phyloP scores from a whole-genome alignment of 2,113 vertebrate species.

The Ancistrus triradiatus region DNA sequence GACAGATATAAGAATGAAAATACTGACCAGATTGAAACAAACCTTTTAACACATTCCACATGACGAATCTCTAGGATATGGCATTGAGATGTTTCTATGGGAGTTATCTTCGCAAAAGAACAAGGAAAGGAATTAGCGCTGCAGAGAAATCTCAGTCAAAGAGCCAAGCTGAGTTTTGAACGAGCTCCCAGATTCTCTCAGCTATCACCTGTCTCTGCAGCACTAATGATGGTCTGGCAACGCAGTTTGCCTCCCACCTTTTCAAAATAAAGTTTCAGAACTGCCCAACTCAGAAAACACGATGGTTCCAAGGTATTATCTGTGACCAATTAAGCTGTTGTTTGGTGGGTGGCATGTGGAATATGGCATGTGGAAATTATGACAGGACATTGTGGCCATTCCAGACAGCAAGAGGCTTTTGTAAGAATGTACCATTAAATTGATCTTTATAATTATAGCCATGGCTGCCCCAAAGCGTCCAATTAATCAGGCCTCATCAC shows the following conservation, averaged over 20 bases:
- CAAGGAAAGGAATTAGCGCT: slow-evolving; percentile 34
- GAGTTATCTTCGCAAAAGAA: slow-evolving; percentile 20
- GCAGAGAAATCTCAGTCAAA: slow-evolving; percentile 35
- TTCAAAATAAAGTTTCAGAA: slow-evolving; percentile 44
- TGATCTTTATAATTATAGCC: slow-evolving; percentile 29
- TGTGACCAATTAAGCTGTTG: slow-evolving; percentile 39
- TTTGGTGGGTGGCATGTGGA: slow-evolving; percentile 29
- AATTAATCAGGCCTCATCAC: slow-evolving; percentile 32
- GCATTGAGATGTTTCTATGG: slow-evolving; percentile 17
- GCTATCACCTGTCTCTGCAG: slow-evolving; percentile 50
- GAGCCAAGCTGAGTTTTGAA: slow-evolving; percentile 61
- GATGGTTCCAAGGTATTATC: slow-evolving; percentile 31
- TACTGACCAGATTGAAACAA: too few species aligned
- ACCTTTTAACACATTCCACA: too few species aligned
- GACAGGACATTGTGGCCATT: slow-evolving; percentile 30
- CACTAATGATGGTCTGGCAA: slow-evolving; percentile 40
- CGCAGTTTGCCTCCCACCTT: slow-evolving; percentile 33
- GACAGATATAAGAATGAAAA: too few species aligned
- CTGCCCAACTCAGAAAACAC: slow-evolving; percentile 34
- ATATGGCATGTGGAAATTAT: slow-evolving; percentile 20
- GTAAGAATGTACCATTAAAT: slow-evolving; percentile 32
- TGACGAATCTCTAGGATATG: too few species aligned
- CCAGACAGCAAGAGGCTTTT: slow-evolving; percentile 24
- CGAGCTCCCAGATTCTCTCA: slow-evolving; percentile 56
- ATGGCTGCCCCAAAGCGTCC: slow-evolving; percentile 17